Base-by-base conservation (phyloP, 2,888 invertebrate species). In the Suillia variegata region DNA sequence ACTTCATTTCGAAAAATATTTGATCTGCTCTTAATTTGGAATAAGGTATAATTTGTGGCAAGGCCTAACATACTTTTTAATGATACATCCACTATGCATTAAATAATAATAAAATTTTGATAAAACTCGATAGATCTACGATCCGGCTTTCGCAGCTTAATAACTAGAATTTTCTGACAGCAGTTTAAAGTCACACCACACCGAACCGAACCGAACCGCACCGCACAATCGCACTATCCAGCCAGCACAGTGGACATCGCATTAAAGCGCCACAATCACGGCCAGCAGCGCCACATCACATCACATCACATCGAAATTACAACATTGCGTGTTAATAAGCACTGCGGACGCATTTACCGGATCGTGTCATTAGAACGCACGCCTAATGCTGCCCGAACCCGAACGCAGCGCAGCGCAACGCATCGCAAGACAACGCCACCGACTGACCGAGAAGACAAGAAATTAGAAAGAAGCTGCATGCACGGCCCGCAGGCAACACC, bases 321-420 rank as follows among this genome's bases (percentile, higher is more conserved):
- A 38, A 54, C 31, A 54, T 61, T 61, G 61, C 61, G 57, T 61
- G 61, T 33, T 18, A 54, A 56, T 50, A 52, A 54, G 54, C 50
- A 56, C 33, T 54, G 21, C 57, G 31, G 49, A 53, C 45, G 42
- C 61, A 57, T 57, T 61, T 61, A 54, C 49, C 47, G 24, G 57
- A 57, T 50, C 57, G 49, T 56, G 57, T 56, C 61, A 61, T 54
- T 57, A 60, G 56, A 60, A 56, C 38, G 60, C 56, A 45, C 45
- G 55, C 45, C 59, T 51, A 51, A 51, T 24, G 17, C 31, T 51
- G 55, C 49, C 50, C 51, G 51, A 8, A 38, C 12, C 15, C 38
- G 38, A n/a, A n/a, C n/a, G n/a, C n/a, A n/a, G n/a, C n/a, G n/a
- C n/a, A n/a, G n/a, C n/a, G n/a, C n/a, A n/a, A n/a, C n/a, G n/a